phyloP scores from a whole-genome alignment of 2,888 invertebrate genomes.

The Toxonevra muliebris region DNA sequence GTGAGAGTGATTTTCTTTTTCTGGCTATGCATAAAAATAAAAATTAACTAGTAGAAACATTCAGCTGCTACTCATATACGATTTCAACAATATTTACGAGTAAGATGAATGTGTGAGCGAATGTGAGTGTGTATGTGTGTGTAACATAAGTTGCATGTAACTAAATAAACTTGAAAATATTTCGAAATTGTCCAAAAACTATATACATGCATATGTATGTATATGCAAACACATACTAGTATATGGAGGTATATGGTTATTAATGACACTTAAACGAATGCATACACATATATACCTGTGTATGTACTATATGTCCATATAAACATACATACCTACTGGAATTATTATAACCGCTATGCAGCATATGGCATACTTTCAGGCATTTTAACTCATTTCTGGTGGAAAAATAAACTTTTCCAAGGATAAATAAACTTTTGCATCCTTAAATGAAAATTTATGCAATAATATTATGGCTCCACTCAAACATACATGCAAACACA shows the following conservation, averaged over 20 bases:
- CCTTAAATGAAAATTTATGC: neutral
- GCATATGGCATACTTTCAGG: conserved; percentile 14
- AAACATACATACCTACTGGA: neutral
- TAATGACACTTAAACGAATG: neutral
- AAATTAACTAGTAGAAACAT: no score
- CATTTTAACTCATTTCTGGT: neutral
- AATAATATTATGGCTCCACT: neutral
- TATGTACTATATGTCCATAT: neutral
- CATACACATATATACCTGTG: neutral
- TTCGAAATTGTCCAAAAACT: neutral
- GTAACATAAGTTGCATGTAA: conserved; percentile 10
- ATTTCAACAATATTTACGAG: conserved; percentile 17
- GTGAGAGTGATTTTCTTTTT: neutral
- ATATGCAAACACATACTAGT: no score
- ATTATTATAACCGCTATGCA: neutral
- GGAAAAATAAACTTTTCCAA: conserved; percentile 3
- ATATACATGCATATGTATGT: no score
- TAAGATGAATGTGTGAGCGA: no score
- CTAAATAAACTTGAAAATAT: conserved; percentile 10
- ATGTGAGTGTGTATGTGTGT: no score
- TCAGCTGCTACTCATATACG: no score
- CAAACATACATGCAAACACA: neutral
- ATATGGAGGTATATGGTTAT: neutral
- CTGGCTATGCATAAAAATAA: no score
- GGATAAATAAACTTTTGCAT: conserved; percentile 5